Conservation (phyloP, 2,113 vertebrate species). For the Benitochromis conjunctus region DNA sequence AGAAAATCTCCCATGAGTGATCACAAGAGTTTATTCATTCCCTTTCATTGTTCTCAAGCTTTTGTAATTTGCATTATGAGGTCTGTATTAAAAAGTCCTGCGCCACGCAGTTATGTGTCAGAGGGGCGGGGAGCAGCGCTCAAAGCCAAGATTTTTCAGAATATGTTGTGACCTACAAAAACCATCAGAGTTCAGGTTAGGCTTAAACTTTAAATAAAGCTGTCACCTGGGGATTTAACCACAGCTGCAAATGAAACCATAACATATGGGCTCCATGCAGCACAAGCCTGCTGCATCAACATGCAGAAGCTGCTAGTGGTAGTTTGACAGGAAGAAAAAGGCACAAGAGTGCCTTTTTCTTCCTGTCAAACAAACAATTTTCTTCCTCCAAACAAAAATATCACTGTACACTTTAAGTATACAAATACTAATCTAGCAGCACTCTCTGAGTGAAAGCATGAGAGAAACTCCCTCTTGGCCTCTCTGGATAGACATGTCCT, state of each 20-base stretch:
- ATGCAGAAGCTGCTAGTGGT: background rate
- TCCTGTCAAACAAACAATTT: too few species aligned
- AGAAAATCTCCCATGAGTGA: too few species aligned
- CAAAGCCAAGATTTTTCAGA: background rate
- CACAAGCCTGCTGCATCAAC: background rate
- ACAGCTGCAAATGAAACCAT: background rate
- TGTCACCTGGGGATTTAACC: background rate
- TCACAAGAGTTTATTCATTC: background rate
- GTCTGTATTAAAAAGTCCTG: background rate
- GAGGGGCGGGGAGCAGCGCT: background rate
- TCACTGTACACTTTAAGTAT: background rate
- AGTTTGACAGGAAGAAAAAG: background rate
- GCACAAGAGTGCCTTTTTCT: background rate
- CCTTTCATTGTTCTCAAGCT: background rate
- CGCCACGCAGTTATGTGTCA: background rate
- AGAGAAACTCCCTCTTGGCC: constrained; percentile 67
- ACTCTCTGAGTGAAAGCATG: rapidly evolving
- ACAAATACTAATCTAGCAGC: background rate
- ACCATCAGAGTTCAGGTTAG: background rate
- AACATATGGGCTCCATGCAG: background rate
- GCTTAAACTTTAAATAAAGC: background rate
- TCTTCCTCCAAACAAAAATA: background rate
- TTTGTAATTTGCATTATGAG: background rate
- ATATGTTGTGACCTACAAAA: constrained; percentile 55
- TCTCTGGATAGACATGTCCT: too few species aligned